phyloP scores from a whole-genome alignment of 2,113 vertebrate species.

The Patagioenas fasciata region DNA sequence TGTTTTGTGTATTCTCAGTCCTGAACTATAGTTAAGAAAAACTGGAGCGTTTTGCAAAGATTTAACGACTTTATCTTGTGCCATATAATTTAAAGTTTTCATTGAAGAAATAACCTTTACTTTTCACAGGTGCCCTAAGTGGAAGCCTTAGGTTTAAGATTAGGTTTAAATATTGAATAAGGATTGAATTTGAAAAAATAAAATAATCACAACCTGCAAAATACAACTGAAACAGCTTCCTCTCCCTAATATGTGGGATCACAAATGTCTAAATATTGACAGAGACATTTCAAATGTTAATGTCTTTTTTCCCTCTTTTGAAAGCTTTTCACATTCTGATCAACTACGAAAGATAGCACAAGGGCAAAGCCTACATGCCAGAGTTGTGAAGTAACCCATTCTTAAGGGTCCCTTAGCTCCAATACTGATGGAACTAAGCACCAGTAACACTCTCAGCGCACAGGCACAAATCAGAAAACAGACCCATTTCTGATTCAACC shows the following conservation, averaged over 20 bases:
- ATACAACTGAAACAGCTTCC: not conserved
- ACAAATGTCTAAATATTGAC: not conserved
- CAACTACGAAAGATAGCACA: not conserved
- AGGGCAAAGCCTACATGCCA: not conserved
- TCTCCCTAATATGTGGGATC: not conserved
- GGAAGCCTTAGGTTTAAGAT: not conserved
- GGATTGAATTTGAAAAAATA: not conserved
- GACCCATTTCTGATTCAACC: not conserved
- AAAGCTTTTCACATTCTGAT: not conserved
- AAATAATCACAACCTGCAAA: not conserved
- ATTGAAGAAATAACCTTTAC: not conserved
- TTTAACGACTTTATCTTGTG: not conserved
- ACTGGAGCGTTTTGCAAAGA: fast-evolving
- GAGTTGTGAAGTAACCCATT: not conserved
- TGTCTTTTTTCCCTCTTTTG: not conserved
- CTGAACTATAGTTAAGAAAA: not conserved
- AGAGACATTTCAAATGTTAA: not conserved
- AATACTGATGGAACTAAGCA: not conserved
- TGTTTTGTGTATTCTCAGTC: not conserved
- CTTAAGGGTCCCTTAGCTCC: not conserved
- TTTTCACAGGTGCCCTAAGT: not conserved
- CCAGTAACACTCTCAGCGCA: not conserved
- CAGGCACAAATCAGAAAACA: not conserved
- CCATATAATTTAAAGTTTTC: not conserved
- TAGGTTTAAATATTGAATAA: not conserved